Evolutionary conservation across 2,888 invertebrate genomes (phyloP).

Genomic region (Crocallis elinguaria): DNA sequence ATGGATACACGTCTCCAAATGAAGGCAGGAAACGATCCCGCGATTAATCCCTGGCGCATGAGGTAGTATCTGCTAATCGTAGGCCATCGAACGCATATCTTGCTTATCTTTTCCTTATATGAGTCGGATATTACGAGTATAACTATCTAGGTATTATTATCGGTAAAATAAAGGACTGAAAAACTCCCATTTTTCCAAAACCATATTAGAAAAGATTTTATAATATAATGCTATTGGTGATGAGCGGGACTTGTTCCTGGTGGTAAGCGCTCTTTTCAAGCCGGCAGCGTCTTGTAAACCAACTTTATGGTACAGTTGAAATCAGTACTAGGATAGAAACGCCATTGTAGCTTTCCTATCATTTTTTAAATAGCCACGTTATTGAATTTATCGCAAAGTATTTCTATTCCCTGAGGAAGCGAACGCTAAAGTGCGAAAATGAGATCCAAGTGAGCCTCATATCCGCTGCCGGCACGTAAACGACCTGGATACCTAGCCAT

Average conservation of each 20-base stretch:
- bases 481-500: constrained; percentile 30
- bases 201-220: too few species aligned
- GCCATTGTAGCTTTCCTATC: too few species aligned
- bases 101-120: constrained; percentile 5
- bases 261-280: too few species aligned
- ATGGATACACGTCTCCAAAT: constrained; percentile 14
- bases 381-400: background rate
- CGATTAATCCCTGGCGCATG: constrained; percentile 18
- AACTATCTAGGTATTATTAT: too few species aligned
- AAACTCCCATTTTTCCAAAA: too few species aligned
- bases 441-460: constrained; percentile 44
- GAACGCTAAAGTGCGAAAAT: constrained; percentile 41
- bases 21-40: constrained; percentile 9
- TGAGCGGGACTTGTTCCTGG: too few species aligned
- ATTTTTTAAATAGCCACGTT: too few species aligned
- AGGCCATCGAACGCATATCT: constrained; percentile 1
- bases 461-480: constrained; percentile 30
- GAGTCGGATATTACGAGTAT: constrained; percentile 2
- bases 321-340: too few species aligned
- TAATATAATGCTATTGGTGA: too few species aligned
- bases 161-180: too few species aligned
- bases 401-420: constrained; percentile 43
- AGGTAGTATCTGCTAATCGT: constrained; percentile 11
- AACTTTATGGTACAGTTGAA: too few species aligned
- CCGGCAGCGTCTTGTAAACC: too few species aligned